A percentile compares a stretch with the other conserved stretches of the same genome.
Conservation (phyloP, 2,797 vertebrate genomes). For the Melanotaenia boesemani region DNA sequence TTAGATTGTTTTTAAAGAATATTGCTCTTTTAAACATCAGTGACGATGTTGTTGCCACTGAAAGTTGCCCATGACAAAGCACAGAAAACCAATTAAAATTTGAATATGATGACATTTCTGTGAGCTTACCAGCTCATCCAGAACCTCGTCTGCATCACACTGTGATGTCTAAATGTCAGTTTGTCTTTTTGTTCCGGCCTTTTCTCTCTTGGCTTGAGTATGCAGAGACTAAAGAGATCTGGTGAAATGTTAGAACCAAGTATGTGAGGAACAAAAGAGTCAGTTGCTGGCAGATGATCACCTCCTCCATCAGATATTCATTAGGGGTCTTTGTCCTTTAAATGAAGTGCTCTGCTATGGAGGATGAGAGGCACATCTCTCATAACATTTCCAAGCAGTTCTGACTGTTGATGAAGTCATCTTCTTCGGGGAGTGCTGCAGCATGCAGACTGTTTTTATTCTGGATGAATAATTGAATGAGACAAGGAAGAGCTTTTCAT, state of each 20-base stretch:
- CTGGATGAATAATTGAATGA: constrained; percentile 71
- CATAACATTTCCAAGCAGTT: constrained; percentile 46
- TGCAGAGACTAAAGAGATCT: constrained; percentile 20
- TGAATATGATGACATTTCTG: constrained; percentile 37
- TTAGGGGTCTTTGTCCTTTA: constrained; percentile 71
- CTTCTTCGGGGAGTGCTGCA: constrained; percentile 47
- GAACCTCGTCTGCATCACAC: constrained; percentile 40
- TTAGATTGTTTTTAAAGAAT: constrained; percentile 4
- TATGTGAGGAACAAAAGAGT: constrained; percentile 51
- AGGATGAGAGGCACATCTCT: constrained; percentile 60
- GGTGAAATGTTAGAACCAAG: constrained; percentile 52
- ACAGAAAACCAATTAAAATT: constrained; percentile 35
- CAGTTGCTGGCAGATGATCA: constrained; percentile 54
- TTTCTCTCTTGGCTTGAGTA: constrained; percentile 24
- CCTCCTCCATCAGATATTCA: constrained; percentile 66
- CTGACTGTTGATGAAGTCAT: constrained; percentile 73
- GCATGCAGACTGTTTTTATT: constrained; percentile 58
- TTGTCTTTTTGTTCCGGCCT: constrained; percentile 29
- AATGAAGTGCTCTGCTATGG: constrained; percentile 67
- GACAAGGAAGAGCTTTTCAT: constrained; percentile 70
- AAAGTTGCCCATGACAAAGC: constrained; percentile 24
- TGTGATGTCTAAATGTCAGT: constrained; percentile 57
- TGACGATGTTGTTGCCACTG: constrained; percentile 19
- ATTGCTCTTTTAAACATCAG: constrained; percentile 7
- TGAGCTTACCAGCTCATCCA: constrained; percentile 21